Evolutionary conservation across 2,888 invertebrate genomes (phyloP).

Genomic region (Lacanobia oleracea): DNA sequence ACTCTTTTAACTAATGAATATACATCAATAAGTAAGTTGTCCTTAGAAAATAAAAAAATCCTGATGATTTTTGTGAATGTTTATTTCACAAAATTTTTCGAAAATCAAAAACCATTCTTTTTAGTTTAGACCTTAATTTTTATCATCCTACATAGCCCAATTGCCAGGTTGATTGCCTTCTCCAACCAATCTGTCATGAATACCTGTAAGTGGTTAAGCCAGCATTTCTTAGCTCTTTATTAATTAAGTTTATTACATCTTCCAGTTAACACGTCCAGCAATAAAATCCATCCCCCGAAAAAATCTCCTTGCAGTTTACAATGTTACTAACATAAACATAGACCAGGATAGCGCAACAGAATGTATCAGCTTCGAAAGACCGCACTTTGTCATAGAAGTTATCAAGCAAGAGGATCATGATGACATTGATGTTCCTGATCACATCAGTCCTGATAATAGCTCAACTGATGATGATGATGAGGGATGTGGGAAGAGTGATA

Average conservation of each 20-base stretch:
- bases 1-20: too few species aligned
- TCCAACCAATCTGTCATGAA: too few species aligned
- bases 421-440: slow-evolving; percentile 31
- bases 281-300: slow-evolving; percentile 73
- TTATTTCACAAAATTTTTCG: too few species aligned
- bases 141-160: too few species aligned
- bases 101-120: too few species aligned
- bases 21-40: too few species aligned
- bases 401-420: slow-evolving; percentile 78
- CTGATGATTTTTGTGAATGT: too few species aligned
- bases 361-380: slow-evolving; percentile 41
- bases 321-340: slow-evolving; percentile 53
- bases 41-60: too few species aligned
- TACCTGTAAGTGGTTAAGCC: too few species aligned
- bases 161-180: too few species aligned
- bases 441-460: slow-evolving; percentile 20
- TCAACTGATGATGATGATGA: slow-evolving; percentile 77
- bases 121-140: too few species aligned
- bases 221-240: neutral
- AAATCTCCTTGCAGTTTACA: slow-evolving; percentile 68
- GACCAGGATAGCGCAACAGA: slow-evolving; percentile 49
- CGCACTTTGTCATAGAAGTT: slow-evolving; percentile 46
- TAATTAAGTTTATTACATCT: slow-evolving; percentile 4
- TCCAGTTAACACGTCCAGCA: slow-evolving; percentile 71
- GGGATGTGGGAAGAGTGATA: slow-evolving; percentile 75